A percentile compares a stretch with the other conserved stretches of the same genome.
Conservation (phyloP, 2,888 invertebrate species). For the Phortica magna region DNA sequence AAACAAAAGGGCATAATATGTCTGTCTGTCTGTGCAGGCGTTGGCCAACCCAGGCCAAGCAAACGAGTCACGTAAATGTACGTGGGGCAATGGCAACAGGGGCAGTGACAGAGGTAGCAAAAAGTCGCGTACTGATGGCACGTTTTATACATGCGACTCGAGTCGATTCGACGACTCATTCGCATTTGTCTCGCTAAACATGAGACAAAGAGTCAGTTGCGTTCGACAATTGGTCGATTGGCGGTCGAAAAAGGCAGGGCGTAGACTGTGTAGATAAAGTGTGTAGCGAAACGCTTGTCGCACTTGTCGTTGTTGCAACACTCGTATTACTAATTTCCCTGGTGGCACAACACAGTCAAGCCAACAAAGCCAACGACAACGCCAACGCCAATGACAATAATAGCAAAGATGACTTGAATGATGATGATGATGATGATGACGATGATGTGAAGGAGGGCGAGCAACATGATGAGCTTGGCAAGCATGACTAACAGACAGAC, state of each 20-base stretch:
- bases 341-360: slow-evolving; percentile 48
- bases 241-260: neutral
- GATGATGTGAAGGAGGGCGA: neutral
- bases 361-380: neutral
- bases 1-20: too few relatives aligned
- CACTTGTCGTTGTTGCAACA: slow-evolving; percentile 34
- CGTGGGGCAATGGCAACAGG: slow-evolving; percentile 17
- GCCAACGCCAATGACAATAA: neutral
- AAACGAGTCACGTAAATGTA: too few relatives aligned
- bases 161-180: too few relatives aligned
- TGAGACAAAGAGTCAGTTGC: neutral
- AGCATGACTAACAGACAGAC: too few relatives aligned
- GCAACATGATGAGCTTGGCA: neutral
- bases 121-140: slow-evolving; percentile 19
- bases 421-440: slow-evolving; percentile 2
- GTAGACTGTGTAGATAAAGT: neutral
- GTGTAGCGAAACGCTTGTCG: neutral
- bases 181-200: slow-evolving; percentile 51
- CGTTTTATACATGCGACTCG: slow-evolving; percentile 62
- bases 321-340: slow-evolving; percentile 73
- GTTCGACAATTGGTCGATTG: neutral
- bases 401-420: neutral
- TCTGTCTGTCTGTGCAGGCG: too few relatives aligned
- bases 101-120: slow-evolving; percentile 40
- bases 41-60: too few relatives aligned